Base-by-base conservation (phyloP, 2,888 invertebrate genomes). In the Spilosoma lubricipeda region DNA sequence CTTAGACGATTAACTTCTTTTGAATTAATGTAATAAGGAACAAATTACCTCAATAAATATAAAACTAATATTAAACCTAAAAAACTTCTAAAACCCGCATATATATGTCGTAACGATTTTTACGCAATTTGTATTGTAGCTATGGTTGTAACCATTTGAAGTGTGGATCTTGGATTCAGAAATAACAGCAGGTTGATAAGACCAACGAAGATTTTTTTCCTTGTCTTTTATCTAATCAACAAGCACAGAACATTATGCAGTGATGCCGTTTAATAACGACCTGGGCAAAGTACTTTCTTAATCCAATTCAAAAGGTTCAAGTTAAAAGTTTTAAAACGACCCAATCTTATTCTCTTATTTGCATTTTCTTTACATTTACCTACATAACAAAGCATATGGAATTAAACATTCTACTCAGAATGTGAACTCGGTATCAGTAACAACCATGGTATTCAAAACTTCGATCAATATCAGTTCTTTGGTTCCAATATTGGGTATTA, bases 401-500 rank as follows among this genome's bases (percentile, higher is more conserved):
- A 72, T 76, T 71, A 72, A 67, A 67, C 74, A 71, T 72, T 78
- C 73, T 82, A 78, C 82, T 82, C 85, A 80, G 74, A 83, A 81
- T 78, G 76, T 75, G 85, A 86, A 83, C 81, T 84, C 82, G 67
- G 85, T 85, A 87, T 86, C 85, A 82, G 86, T 86, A 56, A 42
- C 27, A 89, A 88, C 89, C 45, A 45, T 45, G 86, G 84, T 88
- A 89, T 88, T 88, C 88, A 90, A 87, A 89, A 86, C 85, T 87
- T 83, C 75, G 85, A 87, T 85, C 78, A 85, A 86, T 91, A 90
- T 90, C 90, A 88, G 88, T 89, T 89, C 88, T 88, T 88, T 87
- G 89, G 87, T 89, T 88, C 87, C 89, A 90, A 92, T 92, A 92
- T 90, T 91, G 91, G 91, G 36, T 92, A 92, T 93, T 92, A 92